These are phyloP conservation scores for Atherix ibis DNA, from an alignment of 2,888 invertebrate species.

Conservation along the genomic window DNA sequence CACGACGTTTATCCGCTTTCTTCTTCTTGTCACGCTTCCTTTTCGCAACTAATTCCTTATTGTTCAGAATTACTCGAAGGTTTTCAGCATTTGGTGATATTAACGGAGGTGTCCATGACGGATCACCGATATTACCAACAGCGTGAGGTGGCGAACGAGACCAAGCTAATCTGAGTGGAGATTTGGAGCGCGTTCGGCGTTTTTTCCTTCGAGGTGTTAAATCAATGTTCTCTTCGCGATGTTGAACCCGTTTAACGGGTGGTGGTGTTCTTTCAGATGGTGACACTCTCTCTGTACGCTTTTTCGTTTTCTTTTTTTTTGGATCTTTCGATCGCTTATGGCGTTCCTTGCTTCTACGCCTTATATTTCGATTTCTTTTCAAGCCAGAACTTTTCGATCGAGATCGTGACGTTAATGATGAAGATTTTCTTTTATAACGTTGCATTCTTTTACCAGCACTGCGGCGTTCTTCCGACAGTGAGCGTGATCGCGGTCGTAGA, in stretches of 20 bases:
- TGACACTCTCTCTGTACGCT: constrained; percentile 9
- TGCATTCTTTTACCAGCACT: constrained; percentile 14
- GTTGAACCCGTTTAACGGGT: constrained; percentile 1
- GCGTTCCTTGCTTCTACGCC: constrained; percentile 6
- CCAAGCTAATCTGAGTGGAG: constrained; percentile 30
- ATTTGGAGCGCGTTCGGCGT: constrained; percentile 12
- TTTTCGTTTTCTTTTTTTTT: constrained; percentile 11
- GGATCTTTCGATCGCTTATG: constrained; percentile 9
- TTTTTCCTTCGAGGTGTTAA: constrained; percentile 17
- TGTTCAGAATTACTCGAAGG: constrained; percentile 42
- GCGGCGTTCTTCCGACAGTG: constrained; percentile 18
- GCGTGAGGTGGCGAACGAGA: constrained; percentile 33
- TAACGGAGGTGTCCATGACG: constrained; percentile 47
- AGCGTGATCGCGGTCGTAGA: constrained; percentile 17
- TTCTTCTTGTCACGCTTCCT: constrained; percentile 29
- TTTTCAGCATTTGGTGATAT: constrained; percentile 34
- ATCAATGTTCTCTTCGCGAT: constrained; percentile 19
- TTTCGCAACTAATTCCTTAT: constrained; percentile 31
- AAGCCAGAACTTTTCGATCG: constrained; percentile 10
- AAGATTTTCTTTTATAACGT: constrained; percentile 15
- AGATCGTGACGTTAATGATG: constrained; percentile 18
- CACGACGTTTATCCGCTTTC: constrained; percentile 34
- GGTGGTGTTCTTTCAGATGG: constrained; percentile 4
- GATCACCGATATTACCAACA: constrained; percentile 15
- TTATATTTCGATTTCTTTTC: constrained; percentile 10